Percentiles rank a stretch among this genome's conserved stretches.
Evolutionary conservation across 2,888 invertebrate species (phyloP).

Genomic region (Digitonthophagus gazella): DNA sequence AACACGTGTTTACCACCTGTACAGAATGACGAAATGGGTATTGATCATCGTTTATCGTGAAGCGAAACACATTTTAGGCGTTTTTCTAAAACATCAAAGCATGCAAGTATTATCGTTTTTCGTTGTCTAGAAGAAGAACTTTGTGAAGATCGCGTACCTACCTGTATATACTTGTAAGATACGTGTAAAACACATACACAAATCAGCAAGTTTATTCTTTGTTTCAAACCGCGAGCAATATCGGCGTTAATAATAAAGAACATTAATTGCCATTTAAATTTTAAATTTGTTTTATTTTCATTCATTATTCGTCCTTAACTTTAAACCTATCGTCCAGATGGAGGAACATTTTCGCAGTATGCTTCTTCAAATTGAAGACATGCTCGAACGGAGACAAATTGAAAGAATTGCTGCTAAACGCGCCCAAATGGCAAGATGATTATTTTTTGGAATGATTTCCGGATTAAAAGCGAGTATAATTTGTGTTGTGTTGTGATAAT

Average conservation of each 20-base stretch:
- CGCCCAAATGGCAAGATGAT: neutral
- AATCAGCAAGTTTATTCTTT: constrained; percentile 11
- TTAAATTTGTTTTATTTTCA: constrained; percentile 16
- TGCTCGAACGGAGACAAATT: constrained; percentile 3
- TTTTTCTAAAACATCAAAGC: no score
- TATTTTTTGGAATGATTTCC: neutral
- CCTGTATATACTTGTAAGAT: constrained; percentile 30
- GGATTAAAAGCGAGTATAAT: constrained; percentile 22
- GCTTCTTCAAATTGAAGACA: constrained; percentile 7
- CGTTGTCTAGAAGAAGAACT: neutral
- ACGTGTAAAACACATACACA: constrained; percentile 23
- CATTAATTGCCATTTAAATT: constrained; percentile 14
- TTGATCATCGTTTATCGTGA: no score
- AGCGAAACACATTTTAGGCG: no score
- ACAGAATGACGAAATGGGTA: no score
- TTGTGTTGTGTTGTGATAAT: neutral
- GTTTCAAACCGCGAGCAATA: constrained; percentile 26
- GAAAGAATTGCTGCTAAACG: neutral
- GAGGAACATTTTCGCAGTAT: constrained; percentile 9
- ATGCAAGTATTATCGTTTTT: neutral
- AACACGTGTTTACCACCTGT: no score
- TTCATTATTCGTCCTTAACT: constrained; percentile 8
- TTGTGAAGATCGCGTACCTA: constrained; percentile 28
- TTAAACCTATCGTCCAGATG: constrained; percentile 3
- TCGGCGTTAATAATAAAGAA: constrained; percentile 25